Evolutionary conservation across 2,888 invertebrate genomes (phyloP), one percentile per base, ranked within the genome.

Genomic region (Leptarthrus brevirostris): DNA sequence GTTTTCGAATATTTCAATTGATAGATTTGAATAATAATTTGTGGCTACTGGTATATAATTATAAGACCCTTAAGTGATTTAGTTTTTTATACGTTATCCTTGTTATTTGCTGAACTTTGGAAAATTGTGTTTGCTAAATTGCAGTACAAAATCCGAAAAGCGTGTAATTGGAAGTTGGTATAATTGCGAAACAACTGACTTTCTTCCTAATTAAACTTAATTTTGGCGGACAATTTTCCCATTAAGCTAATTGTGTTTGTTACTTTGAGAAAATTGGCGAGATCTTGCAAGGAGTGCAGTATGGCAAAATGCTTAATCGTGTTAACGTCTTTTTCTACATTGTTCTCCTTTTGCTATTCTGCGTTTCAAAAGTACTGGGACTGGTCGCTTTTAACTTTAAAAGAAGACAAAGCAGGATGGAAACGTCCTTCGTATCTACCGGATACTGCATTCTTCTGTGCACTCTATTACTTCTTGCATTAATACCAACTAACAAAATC

Each of bases 1-100:
- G 34, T 30, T 30, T 69, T 30, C 69, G 52, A 69, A 69, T 69
- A 69, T 69, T 69, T 69, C 52, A 49, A 47, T 30, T 64, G 24
- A n/a, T n/a, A n/a, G n/a, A n/a, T n/a, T n/a, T n/a, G n/a, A n/a
- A n/a, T n/a, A n/a, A n/a, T n/a, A n/a, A n/a, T n/a, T n/a, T n/a
- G n/a, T n/a, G n/a, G n/a, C n/a, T n/a, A n/a, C n/a, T n/a, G n/a
- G n/a, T n/a, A n/a, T n/a, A n/a, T n/a, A n/a, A n/a, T n/a, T n/a
- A n/a, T n/a, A n/a, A n/a, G n/a, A n/a, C n/a, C n/a, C n/a, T n/a
- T n/a, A n/a, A n/a, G n/a, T n/a, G n/a, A n/a, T n/a, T n/a, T n/a
- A n/a, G n/a, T n/a, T n/a, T n/a, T n/a, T n/a, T n/a, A n/a, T n/a
- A n/a, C n/a, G n/a, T n/a, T n/a, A n/a, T n/a, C n/a, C n/a, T n/a